Evolutionary conservation across 37 sponge, comb jelly and placozoan genomes (phyloP).

Genomic region (Cladorhizidae sp.): DNA sequence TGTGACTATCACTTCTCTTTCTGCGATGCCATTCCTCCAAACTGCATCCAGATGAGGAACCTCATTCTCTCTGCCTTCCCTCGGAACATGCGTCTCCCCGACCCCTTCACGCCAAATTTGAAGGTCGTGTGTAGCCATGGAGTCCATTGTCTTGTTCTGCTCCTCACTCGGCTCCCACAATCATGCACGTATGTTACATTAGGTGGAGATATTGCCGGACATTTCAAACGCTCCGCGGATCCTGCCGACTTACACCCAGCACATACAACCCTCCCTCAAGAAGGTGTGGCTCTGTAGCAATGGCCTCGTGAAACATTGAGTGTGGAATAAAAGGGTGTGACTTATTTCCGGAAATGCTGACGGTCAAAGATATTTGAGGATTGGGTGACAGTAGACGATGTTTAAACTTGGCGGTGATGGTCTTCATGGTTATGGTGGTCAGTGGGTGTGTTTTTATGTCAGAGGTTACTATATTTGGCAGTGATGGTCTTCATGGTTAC

Average conservation of each 20-base stretch:
- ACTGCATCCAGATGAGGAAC: constrained; percentile 99
- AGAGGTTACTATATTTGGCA: too few relatives aligned
- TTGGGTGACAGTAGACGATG: too few relatives aligned
- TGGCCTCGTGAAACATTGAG: too few relatives aligned
- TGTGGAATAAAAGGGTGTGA: too few relatives aligned
- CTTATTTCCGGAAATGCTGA: too few relatives aligned
- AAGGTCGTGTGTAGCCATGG: constrained; percentile 65
- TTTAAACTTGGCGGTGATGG: too few relatives aligned
- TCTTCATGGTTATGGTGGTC: too few relatives aligned
- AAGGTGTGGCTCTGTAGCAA: too few relatives aligned
- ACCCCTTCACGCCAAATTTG: constrained; percentile 98
- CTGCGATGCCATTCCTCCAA: constrained; percentile 99
- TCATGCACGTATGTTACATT: background rate
- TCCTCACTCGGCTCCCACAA: too few relatives aligned
- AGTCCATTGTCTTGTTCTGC: background rate
- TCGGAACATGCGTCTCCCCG: constrained; percentile 97
- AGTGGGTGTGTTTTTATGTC: too few relatives aligned
- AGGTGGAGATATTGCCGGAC: constrained; percentile 97
- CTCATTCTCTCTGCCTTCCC: constrained; percentile 99
- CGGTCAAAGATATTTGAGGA: too few relatives aligned
- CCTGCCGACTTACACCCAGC: constrained; percentile 76
- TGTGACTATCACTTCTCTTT: constrained; percentile 99
- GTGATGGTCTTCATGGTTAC: too few relatives aligned
- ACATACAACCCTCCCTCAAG: constrained; percentile 84
- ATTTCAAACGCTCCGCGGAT: constrained; percentile 94